Percentiles rank a stretch among this genome's conserved stretches.
Conservation (phyloP, 2,888 invertebrate genomes). For the Macaria liturata region DNA sequence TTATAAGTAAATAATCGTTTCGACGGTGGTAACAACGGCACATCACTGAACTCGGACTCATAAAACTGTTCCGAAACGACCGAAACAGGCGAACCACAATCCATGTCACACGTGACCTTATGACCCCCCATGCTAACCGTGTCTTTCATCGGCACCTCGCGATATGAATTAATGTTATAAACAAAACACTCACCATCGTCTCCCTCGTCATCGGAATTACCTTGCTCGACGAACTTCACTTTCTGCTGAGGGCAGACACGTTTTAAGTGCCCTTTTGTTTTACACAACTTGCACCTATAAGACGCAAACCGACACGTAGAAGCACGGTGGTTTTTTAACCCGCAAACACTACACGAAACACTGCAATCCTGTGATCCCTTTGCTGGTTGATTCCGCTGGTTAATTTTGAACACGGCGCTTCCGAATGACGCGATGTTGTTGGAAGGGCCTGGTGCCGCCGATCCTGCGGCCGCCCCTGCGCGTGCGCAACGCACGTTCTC, state of each 20-base stretch:
- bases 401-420: not conserved
- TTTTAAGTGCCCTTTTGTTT: not conserved
- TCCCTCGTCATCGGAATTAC: conserved; percentile 2
- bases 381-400: not conserved
- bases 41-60: not conserved
- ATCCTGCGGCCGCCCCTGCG: conserved; percentile 5
- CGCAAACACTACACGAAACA: not conserved
- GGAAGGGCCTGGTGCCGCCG: not conserved
- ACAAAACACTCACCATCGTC: too few relatives aligned
- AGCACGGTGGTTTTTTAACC: not conserved
- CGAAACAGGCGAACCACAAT: not conserved
- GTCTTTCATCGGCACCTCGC: too few relatives aligned
- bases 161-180: too few relatives aligned
- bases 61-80: not conserved
- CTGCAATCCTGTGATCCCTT: not conserved
- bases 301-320: not conserved
- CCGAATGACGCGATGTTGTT: not conserved
- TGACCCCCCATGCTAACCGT: not conserved
- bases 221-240: conserved; percentile 3
- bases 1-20: not conserved
- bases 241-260: not conserved
- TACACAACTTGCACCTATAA: not conserved
- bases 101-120: not conserved
- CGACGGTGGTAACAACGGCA: not conserved
- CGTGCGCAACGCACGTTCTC: conserved; percentile 36